These are phyloP conservation scores for Ganaspis sp. DNA, from an alignment of 1,140 invertebrate genomes.

Conservation along the genomic window DNA sequence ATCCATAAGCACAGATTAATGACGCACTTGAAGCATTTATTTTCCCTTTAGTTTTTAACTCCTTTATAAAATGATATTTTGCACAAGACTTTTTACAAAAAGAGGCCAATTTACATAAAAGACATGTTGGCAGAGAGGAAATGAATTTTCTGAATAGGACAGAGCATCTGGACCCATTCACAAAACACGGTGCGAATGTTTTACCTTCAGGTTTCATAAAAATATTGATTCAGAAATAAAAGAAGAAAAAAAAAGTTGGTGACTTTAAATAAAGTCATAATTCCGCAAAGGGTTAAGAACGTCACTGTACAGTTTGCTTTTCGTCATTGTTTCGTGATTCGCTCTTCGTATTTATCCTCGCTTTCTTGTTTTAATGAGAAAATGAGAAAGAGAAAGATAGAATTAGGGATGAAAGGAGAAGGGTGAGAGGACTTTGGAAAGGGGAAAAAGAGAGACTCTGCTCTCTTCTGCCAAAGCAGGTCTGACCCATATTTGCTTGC, in stretches of 20 bases:
- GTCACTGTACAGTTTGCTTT: background rate
- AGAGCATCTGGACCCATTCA: background rate
- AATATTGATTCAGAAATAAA: background rate
- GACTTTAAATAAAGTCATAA: background rate
- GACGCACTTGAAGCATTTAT: background rate
- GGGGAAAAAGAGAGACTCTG: background rate
- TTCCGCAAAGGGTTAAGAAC: conserved; percentile 4
- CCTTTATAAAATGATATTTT: too few species aligned
- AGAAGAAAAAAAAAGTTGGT: background rate
- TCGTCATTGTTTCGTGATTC: conserved; percentile 23
- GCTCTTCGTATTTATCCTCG: conserved; percentile 20
- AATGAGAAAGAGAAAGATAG: conserved; percentile 27
- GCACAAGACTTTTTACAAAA: too few species aligned
- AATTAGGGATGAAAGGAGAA: background rate
- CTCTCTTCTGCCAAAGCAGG: conserved; percentile 6
- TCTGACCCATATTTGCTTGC: conserved; percentile 23
- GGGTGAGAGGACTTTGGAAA: background rate
- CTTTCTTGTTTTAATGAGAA: conserved; percentile 25
- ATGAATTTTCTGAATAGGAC: background rate
- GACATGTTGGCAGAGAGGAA: background rate
- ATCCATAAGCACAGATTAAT: background rate
- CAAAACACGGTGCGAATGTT: background rate
- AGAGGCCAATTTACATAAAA: too few species aligned
- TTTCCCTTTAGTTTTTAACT: background rate
- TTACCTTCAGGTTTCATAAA: background rate